phyloP scores from a whole-genome alignment of 1,140 invertebrate genomes.

The Drosophila rhopaloa region DNA sequence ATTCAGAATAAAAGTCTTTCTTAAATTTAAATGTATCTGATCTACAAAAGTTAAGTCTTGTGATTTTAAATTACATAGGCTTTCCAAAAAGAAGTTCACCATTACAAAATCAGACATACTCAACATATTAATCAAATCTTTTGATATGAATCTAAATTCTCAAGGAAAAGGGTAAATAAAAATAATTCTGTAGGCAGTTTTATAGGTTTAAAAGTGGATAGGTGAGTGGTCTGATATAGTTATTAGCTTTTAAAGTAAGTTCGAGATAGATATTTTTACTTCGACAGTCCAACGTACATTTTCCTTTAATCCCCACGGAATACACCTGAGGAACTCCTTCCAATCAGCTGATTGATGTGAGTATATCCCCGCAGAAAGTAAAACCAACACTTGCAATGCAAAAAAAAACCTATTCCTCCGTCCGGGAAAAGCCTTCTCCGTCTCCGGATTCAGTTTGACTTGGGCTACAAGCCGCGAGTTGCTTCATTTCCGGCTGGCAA shows the following conservation, averaged over 20 bases:
- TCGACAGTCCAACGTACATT: background rate
- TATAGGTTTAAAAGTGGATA: too few species aligned
- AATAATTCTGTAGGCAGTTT: too few species aligned
- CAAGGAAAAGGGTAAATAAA: too few species aligned
- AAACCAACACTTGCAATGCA: conserved; percentile 53
- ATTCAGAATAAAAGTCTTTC: too few species aligned
- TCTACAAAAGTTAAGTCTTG: too few species aligned
- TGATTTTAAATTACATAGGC: too few species aligned
- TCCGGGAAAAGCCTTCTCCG: background rate
- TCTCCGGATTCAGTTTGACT: background rate
- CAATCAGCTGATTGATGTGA: conserved; percentile 15
- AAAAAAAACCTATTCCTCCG: conserved; percentile 25
- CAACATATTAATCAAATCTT: too few species aligned
- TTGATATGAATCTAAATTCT: too few species aligned
- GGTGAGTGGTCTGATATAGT: background rate
- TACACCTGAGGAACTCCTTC: too few species aligned
- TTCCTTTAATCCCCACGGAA: background rate
- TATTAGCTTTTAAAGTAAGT: background rate
- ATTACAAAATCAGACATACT: too few species aligned
- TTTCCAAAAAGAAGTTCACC: too few species aligned
- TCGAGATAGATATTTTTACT: background rate
- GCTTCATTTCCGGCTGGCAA: conserved; percentile 76
- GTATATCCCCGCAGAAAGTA: conserved; percentile 5
- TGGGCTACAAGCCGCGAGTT: conserved; percentile 52
- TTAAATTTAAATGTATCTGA: too few species aligned